phyloP scores from a whole-genome alignment of 2,797 vertebrate species.

The Astyanax mexicanus region DNA sequence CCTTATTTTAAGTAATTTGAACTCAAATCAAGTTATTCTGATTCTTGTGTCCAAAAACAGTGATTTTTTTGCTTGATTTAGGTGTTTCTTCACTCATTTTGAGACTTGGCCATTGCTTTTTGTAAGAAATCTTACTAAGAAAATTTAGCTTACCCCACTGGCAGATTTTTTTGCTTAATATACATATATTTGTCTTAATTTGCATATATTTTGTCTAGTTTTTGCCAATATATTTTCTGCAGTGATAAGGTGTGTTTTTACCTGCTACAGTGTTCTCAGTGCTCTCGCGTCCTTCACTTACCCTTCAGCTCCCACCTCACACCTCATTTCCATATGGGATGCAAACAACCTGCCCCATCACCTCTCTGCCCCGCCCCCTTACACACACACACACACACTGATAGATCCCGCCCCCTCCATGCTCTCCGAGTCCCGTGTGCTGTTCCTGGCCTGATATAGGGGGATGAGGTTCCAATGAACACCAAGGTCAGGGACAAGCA shows the following conservation, averaged over 20 bases:
- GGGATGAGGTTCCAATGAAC: constrained; percentile 80
- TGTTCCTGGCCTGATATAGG: constrained; percentile 72
- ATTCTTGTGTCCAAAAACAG: too few species aligned
- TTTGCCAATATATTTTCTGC: too few species aligned
- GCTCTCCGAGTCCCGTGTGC: constrained; percentile 12
- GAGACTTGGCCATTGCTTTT: too few species aligned
- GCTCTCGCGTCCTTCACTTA: constrained; percentile 75
- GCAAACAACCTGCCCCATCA: constrained; percentile 71
- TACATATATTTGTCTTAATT: too few species aligned
- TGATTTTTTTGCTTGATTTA: too few species aligned
- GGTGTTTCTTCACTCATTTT: too few species aligned
- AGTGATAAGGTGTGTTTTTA: not conserved
- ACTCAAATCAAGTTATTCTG: too few species aligned
- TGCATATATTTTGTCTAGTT: too few species aligned
- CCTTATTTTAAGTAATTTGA: too few species aligned
- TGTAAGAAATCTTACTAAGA: too few species aligned
- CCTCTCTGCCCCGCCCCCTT: constrained; percentile 55
- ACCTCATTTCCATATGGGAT: constrained; percentile 83
- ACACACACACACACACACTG: constrained; percentile 47
- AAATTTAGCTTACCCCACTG: too few species aligned
- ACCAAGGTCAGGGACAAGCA: constrained; percentile 87
- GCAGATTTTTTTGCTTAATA: too few species aligned
- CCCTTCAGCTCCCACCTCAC: constrained; percentile 79
- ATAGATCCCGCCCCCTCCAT: not conserved
- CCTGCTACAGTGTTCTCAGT: not conserved